These are phyloP conservation scores for Protomyctophum bolini DNA, from an alignment of 2,113 vertebrate genomes.

Conservation along the genomic window DNA sequence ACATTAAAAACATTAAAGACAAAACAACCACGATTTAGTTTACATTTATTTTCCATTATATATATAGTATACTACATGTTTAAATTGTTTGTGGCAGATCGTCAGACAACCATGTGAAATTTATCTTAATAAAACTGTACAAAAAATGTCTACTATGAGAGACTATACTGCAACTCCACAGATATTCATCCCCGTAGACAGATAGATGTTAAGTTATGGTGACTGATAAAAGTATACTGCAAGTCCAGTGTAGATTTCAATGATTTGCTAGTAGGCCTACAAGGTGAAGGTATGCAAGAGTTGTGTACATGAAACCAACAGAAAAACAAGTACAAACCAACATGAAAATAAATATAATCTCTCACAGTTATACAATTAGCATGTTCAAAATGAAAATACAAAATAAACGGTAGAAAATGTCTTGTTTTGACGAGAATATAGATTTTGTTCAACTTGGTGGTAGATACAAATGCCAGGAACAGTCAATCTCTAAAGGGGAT, in stretches of 20 bases:
- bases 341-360: constrained; percentile 55
- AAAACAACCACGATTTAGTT: constrained; percentile 56
- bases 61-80: constrained; percentile 77
- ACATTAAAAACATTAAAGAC: constrained; percentile 25
- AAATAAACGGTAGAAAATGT: constrained; percentile 16
- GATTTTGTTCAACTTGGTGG: constrained; percentile 62
- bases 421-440: constrained; percentile 33
- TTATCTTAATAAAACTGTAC: constrained; percentile 77
- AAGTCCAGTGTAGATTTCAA: constrained; percentile 37
- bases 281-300: constrained; percentile 43
- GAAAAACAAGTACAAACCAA: constrained; percentile 45
- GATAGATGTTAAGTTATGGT: constrained; percentile 51
- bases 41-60: constrained; percentile 81
- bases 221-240: constrained; percentile 44
- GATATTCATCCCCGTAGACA: constrained; percentile 68
- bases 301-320: constrained; percentile 47
- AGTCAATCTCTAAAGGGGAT: constrained; percentile 63
- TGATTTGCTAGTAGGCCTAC: constrained; percentile 38
- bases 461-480: constrained; percentile 62
- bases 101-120: constrained; percentile 80
- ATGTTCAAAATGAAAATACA: constrained; percentile 32
- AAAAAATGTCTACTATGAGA: constrained; percentile 75
- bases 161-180: constrained; percentile 74
- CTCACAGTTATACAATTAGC: constrained; percentile 47
- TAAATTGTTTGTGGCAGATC: constrained; percentile 81